These are phyloP conservation scores for Solenopsis fugax DNA, from an alignment of 1,140 invertebrate species.

Conservation along the genomic window DNA sequence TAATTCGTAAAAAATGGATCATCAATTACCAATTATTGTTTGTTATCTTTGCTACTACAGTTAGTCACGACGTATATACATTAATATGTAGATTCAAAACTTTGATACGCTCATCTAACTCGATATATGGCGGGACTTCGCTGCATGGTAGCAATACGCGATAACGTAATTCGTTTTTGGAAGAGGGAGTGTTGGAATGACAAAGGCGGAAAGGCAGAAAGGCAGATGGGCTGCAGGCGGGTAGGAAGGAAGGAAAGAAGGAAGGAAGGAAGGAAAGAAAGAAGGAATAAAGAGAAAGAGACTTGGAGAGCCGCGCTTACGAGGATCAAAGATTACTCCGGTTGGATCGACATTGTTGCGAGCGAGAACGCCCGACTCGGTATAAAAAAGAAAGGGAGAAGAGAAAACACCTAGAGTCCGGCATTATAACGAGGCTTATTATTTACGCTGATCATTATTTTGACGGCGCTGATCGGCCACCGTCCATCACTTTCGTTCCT, in stretches of 20 bases:
- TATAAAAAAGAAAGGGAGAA: conserved; percentile 71
- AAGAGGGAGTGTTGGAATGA: conserved; percentile 19
- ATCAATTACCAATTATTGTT: neutral
- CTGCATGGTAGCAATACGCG: conserved; percentile 33
- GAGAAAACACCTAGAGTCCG: conserved; percentile 61
- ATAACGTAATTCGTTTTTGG: conserved; percentile 38
- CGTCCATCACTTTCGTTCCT: conserved; percentile 83
- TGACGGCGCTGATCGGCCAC: conserved; percentile 84
- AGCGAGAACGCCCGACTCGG: conserved; percentile 48
- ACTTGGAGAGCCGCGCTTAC: conserved; percentile 50
- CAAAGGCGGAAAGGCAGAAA: conserved; percentile 31
- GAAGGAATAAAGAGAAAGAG: conserved; percentile 47
- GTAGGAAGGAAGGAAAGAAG: conserved; percentile 31
- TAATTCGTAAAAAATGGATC: neutral
- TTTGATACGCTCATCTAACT: conserved; percentile 6
- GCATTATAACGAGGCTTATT: conserved; percentile 83
- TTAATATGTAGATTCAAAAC: neutral
- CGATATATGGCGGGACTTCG: neutral
- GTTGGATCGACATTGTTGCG: conserved; percentile 61
- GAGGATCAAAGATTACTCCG: conserved; percentile 61
- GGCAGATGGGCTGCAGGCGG: conserved; percentile 23
- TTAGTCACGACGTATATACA: neutral
- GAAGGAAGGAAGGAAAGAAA: neutral
- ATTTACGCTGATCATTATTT: conserved; percentile 85
- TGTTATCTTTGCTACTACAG: neutral